phyloP scores from a whole-genome alignment of 2,113 vertebrate genomes.

The Prietella phreatophila region DNA sequence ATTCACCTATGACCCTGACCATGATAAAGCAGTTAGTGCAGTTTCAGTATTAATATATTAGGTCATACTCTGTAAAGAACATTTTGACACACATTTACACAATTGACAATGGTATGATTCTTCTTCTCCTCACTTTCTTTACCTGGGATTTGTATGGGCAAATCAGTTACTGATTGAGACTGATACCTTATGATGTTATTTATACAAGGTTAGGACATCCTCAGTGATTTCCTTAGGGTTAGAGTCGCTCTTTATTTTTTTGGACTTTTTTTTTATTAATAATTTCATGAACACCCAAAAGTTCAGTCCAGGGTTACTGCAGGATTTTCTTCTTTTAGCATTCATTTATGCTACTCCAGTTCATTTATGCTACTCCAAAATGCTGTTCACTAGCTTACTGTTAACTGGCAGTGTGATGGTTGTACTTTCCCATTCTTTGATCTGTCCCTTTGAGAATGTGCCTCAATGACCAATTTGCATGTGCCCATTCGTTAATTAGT shows the following conservation, averaged over 20 bases:
- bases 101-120: no score
- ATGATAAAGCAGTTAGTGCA: no score
- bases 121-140: no score
- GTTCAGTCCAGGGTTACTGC: not conserved
- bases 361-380: not conserved
- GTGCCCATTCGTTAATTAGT: slow-evolving; percentile 36
- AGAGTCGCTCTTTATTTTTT: not conserved
- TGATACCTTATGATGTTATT: no score
- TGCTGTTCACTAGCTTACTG: not conserved
- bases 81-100: no score
- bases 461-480: slow-evolving; percentile 52
- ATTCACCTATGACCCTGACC: no score
- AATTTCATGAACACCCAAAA: no score
- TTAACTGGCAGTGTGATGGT: not conserved
- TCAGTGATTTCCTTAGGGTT: not conserved
- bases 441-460: not conserved
- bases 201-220: not conserved
- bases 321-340: not conserved
- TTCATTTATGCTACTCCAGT: not conserved
- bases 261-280: not conserved
- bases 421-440: slow-evolving; percentile 19
- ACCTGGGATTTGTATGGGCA: no score
- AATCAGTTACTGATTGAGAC: no score
- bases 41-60: no score
- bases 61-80: no score